Base-by-base conservation (phyloP, 2,797 vertebrate species). In the Masticophis lateralis region DNA sequence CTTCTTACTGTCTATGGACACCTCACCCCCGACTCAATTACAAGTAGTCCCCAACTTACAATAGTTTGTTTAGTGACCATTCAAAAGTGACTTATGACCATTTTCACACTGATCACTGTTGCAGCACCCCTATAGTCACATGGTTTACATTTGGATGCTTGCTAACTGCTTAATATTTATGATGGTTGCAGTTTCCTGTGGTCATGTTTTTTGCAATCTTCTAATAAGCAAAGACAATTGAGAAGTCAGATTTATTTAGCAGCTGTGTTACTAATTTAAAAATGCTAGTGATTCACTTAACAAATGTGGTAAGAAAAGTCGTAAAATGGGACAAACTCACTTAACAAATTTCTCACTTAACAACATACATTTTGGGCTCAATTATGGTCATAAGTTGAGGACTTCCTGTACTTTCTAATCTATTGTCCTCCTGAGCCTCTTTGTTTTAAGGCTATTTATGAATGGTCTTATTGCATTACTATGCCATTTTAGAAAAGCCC, bases 391-490 rank as follows among this genome's bases (percentile, higher is more conserved):
- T 66, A 66, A 66, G 2, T 66, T 66, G 63, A 32, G 63, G 63
- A 32, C 13, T 32, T 3, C 25, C 18, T 3, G 37, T 7, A 69
- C 69, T 63, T 91, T 37, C 6, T 47, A 1, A 28, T 56, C 0
- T 7, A 3, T 61, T 37, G 0, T 1, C 63, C 0, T 10, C 56
- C 63, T 92, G 25, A 61, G 32, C 91, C 1, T n/a, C 90, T 91
- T 86, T 89, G 37, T 91, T 53, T 0, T 89, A 92, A 94, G 94
- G 93, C 91, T 66, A 61, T 87, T 13, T 32, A 1, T 88, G 22
- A 93, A 94, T 88, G 86, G 91, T 93, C 90, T 87, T 94, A 90
- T 69, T 7, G 57, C 16, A 37, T 91, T 91, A 94, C 90, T 56
- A 12, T 0, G 90, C 94, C 87, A 92, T 83, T 86, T 53, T 28